Conservation (phyloP, 2,113 vertebrate genomes). For the Fregata magnificens region DNA sequence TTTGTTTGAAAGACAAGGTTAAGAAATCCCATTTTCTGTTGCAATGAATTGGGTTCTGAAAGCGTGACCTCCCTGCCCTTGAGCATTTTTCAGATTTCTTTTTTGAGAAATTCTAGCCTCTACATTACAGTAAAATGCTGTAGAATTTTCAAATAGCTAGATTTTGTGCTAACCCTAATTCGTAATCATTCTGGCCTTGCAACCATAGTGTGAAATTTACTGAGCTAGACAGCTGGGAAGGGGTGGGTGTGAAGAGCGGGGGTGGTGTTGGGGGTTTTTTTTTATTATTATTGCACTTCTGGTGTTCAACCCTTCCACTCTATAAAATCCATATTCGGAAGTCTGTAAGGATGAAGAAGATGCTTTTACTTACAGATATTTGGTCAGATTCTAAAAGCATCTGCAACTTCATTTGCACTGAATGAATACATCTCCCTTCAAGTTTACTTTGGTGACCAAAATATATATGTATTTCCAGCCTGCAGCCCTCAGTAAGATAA, state of each 20-base stretch:
- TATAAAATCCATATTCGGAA: neutral
- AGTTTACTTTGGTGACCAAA: neutral
- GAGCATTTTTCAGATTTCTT: neutral
- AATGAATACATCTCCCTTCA: neutral
- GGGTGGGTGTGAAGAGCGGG: slow-evolving; percentile 55
- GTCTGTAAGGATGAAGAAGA: neutral
- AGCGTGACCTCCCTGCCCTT: neutral
- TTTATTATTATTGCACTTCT: slow-evolving; percentile 54
- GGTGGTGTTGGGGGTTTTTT: slow-evolving; percentile 17
- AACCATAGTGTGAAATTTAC: slow-evolving; percentile 51
- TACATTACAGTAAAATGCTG: neutral
- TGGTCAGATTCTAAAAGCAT: neutral
- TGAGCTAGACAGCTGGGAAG: slow-evolving; percentile 60
- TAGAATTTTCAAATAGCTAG: neutral
- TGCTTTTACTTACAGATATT: neutral
- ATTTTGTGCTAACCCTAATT: slow-evolving; percentile 43
- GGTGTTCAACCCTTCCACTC: slow-evolving; percentile 40
- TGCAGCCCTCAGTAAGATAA: neutral
- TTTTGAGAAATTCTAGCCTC: neutral
- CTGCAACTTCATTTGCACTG: neutral
- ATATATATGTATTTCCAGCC: neutral
- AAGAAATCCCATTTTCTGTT: neutral
- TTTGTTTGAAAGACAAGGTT: neutral
- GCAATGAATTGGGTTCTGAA: neutral
- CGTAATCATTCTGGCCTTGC: slow-evolving; percentile 51